Evolutionary conservation across 2,113 vertebrate genomes (phyloP).

Genomic region (Hymenochirus boettgeri): DNA sequence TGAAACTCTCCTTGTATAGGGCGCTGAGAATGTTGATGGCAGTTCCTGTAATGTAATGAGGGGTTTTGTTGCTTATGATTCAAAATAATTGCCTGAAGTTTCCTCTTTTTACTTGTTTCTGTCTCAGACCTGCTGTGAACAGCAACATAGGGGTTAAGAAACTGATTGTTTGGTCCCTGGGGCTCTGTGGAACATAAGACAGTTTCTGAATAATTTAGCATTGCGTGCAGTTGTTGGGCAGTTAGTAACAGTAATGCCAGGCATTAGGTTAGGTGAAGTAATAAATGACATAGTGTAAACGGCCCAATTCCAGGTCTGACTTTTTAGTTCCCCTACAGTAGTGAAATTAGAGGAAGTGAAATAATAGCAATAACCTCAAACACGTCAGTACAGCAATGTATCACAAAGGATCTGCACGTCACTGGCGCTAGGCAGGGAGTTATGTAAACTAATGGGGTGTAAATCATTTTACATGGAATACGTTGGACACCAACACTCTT

Average conservation of each 20-base stretch:
- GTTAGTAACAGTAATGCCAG: neutral
- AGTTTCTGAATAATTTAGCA: slow-evolving; percentile 34
- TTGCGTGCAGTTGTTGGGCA: slow-evolving; percentile 14
- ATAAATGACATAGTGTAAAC: slow-evolving; percentile 8
- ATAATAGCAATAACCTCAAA: slow-evolving; percentile 35
- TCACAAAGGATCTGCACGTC: slow-evolving; percentile 17
- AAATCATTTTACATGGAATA: no score
- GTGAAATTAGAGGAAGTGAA: slow-evolving; percentile 32
- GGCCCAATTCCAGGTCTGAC: neutral
- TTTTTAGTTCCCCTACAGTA: slow-evolving; percentile 4
- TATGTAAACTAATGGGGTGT: no score
- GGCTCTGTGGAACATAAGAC: neutral
- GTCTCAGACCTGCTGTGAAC: no score
- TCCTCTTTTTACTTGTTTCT: no score
- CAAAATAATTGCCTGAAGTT: no score
- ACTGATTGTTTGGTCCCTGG: no score
- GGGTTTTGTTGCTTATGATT: no score
- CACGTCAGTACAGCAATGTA: slow-evolving; percentile 16
- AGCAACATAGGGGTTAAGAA: no score
- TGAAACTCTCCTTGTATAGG: no score
- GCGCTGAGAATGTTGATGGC: no score
- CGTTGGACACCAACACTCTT: no score
- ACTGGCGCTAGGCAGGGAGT: neutral
- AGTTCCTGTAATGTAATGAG: no score
- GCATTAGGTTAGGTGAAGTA: neutral